Evolutionary conservation across 2,888 invertebrate species (phyloP).

Genomic region (Callinectes sapidus): DNA sequence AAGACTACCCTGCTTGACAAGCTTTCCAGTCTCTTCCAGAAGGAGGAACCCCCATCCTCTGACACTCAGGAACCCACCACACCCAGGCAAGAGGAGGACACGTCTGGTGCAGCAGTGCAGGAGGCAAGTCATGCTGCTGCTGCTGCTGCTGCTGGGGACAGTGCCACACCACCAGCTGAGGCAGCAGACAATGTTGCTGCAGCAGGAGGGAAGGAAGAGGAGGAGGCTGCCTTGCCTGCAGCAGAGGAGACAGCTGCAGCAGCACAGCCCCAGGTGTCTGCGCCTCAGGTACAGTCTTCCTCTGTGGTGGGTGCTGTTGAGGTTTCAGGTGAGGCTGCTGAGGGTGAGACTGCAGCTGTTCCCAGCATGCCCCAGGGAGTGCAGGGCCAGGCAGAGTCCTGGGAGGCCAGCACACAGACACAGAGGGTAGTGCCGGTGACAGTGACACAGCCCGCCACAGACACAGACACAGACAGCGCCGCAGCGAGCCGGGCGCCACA

Average conservation of each 20-base stretch:
- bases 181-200: background rate
- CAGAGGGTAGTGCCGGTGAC: background rate
- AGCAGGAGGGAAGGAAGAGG: background rate
- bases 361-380: background rate
- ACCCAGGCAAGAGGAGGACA: background rate
- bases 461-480: background rate
- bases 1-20: slow-evolving; percentile 34
- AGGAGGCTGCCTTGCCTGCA: background rate
- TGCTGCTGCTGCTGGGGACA: background rate
- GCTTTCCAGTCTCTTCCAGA: slow-evolving; percentile 33
- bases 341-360: background rate
- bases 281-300: slow-evolving; percentile 37
- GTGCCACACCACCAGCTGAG: background rate
- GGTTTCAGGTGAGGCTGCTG: background rate
- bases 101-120: background rate
- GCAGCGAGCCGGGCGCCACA: background rate
- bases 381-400: background rate
- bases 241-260: background rate
- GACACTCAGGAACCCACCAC: background rate
- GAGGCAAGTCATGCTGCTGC: background rate
- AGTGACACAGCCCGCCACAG: background rate
- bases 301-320: slow-evolving; percentile 26
- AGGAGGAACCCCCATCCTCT: background rate
- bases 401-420: background rate
- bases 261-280: background rate